phyloP scores from a whole-genome alignment of 2,797 vertebrate genomes.

The Dromococcyx pavoninus region DNA sequence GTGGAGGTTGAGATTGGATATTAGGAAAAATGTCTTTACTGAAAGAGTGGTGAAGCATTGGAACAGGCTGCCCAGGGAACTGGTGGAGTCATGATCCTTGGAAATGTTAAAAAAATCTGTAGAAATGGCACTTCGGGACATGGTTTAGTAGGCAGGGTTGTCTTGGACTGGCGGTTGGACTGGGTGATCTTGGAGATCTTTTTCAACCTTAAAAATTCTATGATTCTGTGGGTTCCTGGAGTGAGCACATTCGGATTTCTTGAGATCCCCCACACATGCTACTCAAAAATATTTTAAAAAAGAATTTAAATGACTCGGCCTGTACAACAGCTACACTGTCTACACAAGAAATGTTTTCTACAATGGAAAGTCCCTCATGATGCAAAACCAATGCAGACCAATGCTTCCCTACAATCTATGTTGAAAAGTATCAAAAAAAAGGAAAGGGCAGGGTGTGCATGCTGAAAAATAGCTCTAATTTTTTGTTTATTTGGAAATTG shows the following conservation, averaged over 20 bases:
- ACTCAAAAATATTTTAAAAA: background rate
- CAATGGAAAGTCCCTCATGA: background rate
- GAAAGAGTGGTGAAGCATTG: too few species aligned
- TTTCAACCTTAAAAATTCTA: too few species aligned
- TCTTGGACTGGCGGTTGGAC: too few species aligned
- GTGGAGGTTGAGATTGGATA: too few species aligned
- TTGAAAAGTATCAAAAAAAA: background rate
- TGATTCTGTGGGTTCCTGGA: background rate
- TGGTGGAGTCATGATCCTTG: too few species aligned
- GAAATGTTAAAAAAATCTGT: too few species aligned
- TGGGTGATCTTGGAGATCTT: too few species aligned
- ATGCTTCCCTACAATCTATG: background rate
- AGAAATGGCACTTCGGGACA: too few species aligned
- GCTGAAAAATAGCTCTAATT: background rate
- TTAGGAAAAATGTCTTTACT: too few species aligned
- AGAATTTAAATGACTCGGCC: background rate
- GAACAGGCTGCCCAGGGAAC: too few species aligned
- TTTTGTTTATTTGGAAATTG: background rate
- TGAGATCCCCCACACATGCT: background rate
- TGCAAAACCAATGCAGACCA: background rate
- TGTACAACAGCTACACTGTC: background rate
- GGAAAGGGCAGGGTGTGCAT: background rate
- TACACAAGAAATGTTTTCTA: fast-evolving
- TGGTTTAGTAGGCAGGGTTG: too few species aligned
- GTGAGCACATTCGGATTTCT: background rate